These are phyloP conservation scores for Patiria pectinifera DNA, from an alignment of 53 echinoderm and acorn worm species.

Conservation along the genomic window DNA sequence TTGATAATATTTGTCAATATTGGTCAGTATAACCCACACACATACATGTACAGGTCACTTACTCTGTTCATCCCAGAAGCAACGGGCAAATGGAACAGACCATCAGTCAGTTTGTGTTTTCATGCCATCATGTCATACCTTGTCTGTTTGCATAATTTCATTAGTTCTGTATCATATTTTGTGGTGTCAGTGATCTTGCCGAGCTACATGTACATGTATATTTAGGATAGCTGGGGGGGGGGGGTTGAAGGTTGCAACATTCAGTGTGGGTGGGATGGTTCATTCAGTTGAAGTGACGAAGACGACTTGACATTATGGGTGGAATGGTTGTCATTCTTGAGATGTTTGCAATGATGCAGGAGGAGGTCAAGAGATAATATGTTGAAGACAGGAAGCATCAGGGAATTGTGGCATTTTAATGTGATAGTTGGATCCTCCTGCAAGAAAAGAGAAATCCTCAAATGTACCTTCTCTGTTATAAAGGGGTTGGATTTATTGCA, in stretches of 20 bases:
- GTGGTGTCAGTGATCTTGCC: not conserved
- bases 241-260: not conserved
- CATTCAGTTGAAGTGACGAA: not conserved
- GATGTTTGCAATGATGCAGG: not conserved
- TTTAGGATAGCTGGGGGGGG: not conserved
- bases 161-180: not conserved
- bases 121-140: not conserved
- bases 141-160: not conserved
- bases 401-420: not conserved
- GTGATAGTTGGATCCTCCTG: not conserved
- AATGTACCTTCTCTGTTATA: not conserved
- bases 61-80: not conserved
- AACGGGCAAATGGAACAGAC: not conserved
- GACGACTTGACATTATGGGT: not conserved
- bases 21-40: not conserved
- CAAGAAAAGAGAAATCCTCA: too few species aligned
- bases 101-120: not conserved
- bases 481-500: not conserved
- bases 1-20: not conserved
- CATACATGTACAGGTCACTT: not conserved
- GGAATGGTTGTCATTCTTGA: slow-evolving; percentile 20
- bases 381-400: not conserved
- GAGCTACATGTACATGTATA: not conserved
- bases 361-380: not conserved
- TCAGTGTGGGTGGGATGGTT: not conserved